A percentile compares a stretch with the other conserved stretches of the same genome.
Evolutionary conservation across 2,888 invertebrate species (phyloP).

Genomic region (Troides aeacus): DNA sequence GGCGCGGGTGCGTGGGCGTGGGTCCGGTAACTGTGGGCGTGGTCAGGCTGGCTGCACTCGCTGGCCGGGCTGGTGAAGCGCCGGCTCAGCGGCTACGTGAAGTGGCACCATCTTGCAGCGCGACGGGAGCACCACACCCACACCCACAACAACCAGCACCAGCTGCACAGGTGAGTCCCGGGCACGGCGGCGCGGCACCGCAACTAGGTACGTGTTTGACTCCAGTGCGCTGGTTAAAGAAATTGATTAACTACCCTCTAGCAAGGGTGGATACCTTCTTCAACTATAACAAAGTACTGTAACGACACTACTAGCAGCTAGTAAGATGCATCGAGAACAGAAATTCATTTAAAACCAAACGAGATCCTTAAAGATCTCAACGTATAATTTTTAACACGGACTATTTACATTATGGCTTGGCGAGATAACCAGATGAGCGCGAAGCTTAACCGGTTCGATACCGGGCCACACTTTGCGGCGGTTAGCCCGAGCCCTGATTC

Average conservation of each 20-base stretch:
- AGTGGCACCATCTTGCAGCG: conserved; percentile 84
- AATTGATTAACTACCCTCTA: background rate
- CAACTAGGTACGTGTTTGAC: conserved; percentile 11
- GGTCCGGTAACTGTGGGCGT: conserved; percentile 36
- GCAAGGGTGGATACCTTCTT: background rate
- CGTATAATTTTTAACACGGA: too few relatives aligned
- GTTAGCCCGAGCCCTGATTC: too few relatives aligned
- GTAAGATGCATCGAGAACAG: too few relatives aligned
- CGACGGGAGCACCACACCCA: conserved; percentile 46
- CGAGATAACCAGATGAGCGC: too few relatives aligned
- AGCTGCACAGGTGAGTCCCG: conserved; percentile 51
- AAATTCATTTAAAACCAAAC: too few relatives aligned
- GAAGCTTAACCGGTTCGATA: too few relatives aligned
- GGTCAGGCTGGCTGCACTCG: conserved; percentile 83
- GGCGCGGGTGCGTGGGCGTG: conserved; percentile 32
- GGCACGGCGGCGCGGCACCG: background rate
- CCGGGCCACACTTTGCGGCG: too few relatives aligned
- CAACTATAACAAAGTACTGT: too few relatives aligned
- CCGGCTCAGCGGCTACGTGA: conserved; percentile 90
- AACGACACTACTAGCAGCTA: too few relatives aligned
- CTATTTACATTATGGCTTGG: too few relatives aligned
- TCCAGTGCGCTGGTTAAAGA: background rate
- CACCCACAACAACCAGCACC: conserved; percentile 45
- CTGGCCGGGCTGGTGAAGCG: conserved; percentile 86
- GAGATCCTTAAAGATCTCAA: too few relatives aligned